Conservation (phyloP, 1,140 invertebrate genomes). For the Trachymyrmex cornetzi region DNA sequence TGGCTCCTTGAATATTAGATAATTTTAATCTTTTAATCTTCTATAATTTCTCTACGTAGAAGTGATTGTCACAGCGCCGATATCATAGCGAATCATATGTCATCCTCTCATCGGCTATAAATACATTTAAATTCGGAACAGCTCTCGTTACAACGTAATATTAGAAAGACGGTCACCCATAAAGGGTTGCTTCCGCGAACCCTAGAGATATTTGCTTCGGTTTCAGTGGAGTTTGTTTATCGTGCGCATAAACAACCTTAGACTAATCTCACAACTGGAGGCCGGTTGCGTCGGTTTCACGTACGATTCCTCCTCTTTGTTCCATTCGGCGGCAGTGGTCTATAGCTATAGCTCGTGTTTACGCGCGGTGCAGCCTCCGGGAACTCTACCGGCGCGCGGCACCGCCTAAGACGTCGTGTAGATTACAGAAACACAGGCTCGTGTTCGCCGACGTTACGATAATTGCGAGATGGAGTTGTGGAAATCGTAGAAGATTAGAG, state of each 20-base stretch:
- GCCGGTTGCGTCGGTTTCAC: conserved; percentile 19
- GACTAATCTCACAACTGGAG: conserved; percentile 55
- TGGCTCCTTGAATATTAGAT: not conserved
- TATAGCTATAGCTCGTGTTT: conserved; percentile 35
- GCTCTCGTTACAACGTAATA: not conserved
- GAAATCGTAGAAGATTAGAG: conserved; percentile 59
- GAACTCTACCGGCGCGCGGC: conserved; percentile 3
- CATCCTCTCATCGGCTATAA: not conserved
- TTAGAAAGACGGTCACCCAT: not conserved
- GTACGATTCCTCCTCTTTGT: conserved; percentile 19
- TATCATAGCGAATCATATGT: not conserved
- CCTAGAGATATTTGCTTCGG: conserved; percentile 28
- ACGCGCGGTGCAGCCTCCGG: conserved; percentile 26
- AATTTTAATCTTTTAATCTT: not conserved
- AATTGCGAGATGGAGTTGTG: conserved; percentile 66
- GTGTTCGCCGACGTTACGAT: conserved; percentile 47
- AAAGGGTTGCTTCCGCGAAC: conserved; percentile 40
- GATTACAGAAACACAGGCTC: conserved; percentile 62
- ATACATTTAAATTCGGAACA: not conserved
- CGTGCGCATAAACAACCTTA: conserved; percentile 26
- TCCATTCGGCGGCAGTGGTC: conserved; percentile 22
- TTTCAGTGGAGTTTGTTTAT: conserved; percentile 42
- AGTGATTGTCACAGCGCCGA: too few relatives aligned
- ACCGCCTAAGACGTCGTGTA: conserved; percentile 45
- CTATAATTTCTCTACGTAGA: conserved; percentile 55